Evolutionary conservation across 2,888 invertebrate species (phyloP), one percentile per base, ranked within the genome.

Genomic region (Macropis europaea): DNA sequence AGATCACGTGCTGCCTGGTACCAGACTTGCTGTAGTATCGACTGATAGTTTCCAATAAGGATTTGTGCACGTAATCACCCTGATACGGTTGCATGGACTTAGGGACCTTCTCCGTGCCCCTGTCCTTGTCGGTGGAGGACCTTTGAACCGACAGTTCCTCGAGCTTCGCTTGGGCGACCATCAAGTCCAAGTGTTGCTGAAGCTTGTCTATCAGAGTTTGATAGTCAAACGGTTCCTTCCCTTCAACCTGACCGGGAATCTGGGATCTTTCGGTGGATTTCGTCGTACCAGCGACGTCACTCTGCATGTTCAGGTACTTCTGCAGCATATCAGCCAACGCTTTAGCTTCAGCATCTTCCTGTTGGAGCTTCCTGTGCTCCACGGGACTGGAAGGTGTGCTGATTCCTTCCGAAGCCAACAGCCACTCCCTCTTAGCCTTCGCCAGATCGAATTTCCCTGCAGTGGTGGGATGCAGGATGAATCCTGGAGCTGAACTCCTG

Each of bases 401-500:
- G 0, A 82, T 81, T 19, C 81, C 69, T 9, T 73, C 70, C 3
- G 83, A 73, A 1, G 87, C 77, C 59, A 93, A 92, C 53, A 94
- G 91, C 90, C 94, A 94, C 77, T 95, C 94, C 71, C 93, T 92
- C 75, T 93, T 93, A 73, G 94, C 91, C 87, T 94, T 94, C 28
- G 93, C 93, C 47, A 95, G 90, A 82, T 95, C 94, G 77, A 94
- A 93, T 79, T 94, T 92, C 4, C 94, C 94, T 3, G 93, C 92
- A 0, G 92, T 92, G 43, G 91, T 92, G 76, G 92, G 91, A n/a
- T 90, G 88, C 74, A 88, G 87, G 17, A 86, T 68, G 90, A 91
- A 78, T 11, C 32, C 56, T 19, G 59, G 76, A 3, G 86, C 83
- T 19, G 86, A 77, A 2, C 80, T 81, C 26, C 83, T 79, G 0